These are phyloP conservation scores for Struthio camelus DNA, from an alignment of 2,113 vertebrate genomes.

Conservation along the genomic window DNA sequence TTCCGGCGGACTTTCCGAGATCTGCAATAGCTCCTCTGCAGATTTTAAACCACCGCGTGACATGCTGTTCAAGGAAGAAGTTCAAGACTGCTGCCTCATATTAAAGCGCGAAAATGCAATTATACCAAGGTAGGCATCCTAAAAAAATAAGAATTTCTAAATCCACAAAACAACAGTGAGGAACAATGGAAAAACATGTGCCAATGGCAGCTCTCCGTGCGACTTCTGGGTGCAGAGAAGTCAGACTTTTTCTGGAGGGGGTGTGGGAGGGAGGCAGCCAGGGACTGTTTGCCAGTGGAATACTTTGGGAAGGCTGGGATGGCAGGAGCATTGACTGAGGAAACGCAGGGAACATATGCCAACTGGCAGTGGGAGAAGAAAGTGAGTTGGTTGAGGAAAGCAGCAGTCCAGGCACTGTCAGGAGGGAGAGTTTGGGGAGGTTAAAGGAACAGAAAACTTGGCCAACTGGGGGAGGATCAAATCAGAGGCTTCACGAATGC, in stretches of 20 bases:
- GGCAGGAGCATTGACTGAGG: background rate
- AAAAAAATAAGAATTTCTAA: background rate
- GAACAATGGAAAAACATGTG: background rate
- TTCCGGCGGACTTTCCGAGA: background rate
- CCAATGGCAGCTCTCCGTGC: background rate
- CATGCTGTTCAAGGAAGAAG: background rate
- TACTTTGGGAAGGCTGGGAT: background rate
- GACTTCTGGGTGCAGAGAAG: background rate
- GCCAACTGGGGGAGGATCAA: too few relatives aligned
- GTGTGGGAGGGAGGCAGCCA: background rate
- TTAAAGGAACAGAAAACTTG: background rate
- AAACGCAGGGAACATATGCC: rapidly evolving
- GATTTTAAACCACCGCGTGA: background rate
- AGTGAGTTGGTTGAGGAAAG: background rate
- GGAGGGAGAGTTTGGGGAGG: background rate
- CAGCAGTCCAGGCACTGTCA: background rate
- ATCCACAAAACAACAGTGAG: background rate
- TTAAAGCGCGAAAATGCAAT: background rate
- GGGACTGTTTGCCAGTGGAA: background rate
- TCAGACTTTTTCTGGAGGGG: background rate
- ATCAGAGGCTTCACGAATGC: background rate
- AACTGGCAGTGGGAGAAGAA: background rate
- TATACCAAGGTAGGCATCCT: background rate
- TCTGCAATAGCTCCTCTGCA: background rate
- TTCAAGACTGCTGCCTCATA: background rate